These are phyloP conservation scores for Brachionus sp. DNA, from an alignment of 1,140 invertebrate species.

Conservation along the genomic window DNA sequence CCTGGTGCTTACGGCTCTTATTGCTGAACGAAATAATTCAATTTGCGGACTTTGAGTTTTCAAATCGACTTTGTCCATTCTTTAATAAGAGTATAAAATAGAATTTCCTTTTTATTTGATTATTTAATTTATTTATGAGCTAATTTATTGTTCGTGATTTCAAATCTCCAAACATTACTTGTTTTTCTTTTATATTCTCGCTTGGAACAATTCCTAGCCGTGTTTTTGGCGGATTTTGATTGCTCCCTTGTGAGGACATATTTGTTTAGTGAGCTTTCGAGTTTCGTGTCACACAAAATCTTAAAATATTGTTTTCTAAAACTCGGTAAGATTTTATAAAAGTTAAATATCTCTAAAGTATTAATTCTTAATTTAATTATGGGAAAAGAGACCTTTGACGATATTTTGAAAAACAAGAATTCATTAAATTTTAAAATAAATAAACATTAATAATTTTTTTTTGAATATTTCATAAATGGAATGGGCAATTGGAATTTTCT, in stretches of 20 bases:
- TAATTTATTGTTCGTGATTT: not conserved
- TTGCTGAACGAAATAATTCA: not conserved
- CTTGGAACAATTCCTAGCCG: constrained; percentile 51
- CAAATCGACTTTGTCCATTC: not conserved
- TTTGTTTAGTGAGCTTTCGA: not conserved
- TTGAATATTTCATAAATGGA: not conserved
- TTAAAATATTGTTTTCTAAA: not conserved
- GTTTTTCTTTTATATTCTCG: constrained; percentile 57
- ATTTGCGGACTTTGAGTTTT: not conserved
- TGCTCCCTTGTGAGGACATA: constrained; percentile 25
- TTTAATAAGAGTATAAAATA: not conserved
- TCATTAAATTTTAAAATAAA: constrained; percentile 12
- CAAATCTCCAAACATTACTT: constrained; percentile 48
- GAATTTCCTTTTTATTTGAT: not conserved
- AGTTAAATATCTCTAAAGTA: not conserved
- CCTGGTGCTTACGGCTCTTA: not conserved
- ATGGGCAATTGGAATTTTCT: not conserved
- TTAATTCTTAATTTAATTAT: not conserved
- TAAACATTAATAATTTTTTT: constrained; percentile 7
- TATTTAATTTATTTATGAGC: not conserved
- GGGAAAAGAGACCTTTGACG: not conserved
- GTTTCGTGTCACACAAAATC: constrained; percentile 11
- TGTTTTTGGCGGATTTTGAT: constrained; percentile 22
- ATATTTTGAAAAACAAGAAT: not conserved
- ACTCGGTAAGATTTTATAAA: not conserved